A percentile compares a stretch with the other conserved stretches of the same genome.
phyloP scores from a whole-genome alignment of 2,888 invertebrate species.

The Cenopis cana region DNA sequence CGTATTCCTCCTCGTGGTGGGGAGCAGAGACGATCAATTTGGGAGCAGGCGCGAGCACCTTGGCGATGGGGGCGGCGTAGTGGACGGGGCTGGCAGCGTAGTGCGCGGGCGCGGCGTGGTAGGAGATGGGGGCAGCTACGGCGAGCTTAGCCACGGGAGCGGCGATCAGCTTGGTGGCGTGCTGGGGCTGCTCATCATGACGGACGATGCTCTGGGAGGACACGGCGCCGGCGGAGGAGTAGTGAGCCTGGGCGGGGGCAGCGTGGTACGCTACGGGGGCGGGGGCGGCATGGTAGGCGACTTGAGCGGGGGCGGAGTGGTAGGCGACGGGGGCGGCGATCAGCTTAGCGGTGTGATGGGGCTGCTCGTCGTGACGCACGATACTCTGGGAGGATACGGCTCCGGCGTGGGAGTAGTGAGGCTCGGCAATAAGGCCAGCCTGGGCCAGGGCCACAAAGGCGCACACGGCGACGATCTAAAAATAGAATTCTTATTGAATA shows the following conservation, averaged over 20 bases:
- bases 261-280: slow-evolving; percentile 51
- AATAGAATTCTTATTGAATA: slow-evolving; percentile 44
- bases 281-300: slow-evolving; percentile 47
- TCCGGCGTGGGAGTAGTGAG: slow-evolving; percentile 56
- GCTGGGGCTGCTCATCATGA: slow-evolving; percentile 55
- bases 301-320: slow-evolving; percentile 46
- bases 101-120: slow-evolving; percentile 55
- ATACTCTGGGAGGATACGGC: slow-evolving; percentile 68
- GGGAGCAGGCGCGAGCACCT: slow-evolving; percentile 55
- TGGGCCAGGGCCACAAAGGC: slow-evolving; percentile 73
- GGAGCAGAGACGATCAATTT: slow-evolving; percentile 58
- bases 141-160: slow-evolving; percentile 48
- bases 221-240: slow-evolving; percentile 48
- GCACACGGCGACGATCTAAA: slow-evolving; percentile 67
- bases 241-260: slow-evolving; percentile 44
- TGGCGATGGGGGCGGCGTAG: slow-evolving; percentile 60
- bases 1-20: slow-evolving; percentile 62
- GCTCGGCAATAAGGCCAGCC: slow-evolving; percentile 67
- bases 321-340: slow-evolving; percentile 51
- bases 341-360: slow-evolving; percentile 53
- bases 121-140: slow-evolving; percentile 54
- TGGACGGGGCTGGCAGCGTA: slow-evolving; percentile 57
- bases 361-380: slow-evolving; percentile 67
- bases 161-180: slow-evolving; percentile 48
- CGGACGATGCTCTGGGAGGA: slow-evolving; percentile 53